Evolutionary conservation across 2,888 invertebrate genomes (phyloP), one percentile per base, ranked within the genome.

Genomic region (Calameuta idolon): DNA sequence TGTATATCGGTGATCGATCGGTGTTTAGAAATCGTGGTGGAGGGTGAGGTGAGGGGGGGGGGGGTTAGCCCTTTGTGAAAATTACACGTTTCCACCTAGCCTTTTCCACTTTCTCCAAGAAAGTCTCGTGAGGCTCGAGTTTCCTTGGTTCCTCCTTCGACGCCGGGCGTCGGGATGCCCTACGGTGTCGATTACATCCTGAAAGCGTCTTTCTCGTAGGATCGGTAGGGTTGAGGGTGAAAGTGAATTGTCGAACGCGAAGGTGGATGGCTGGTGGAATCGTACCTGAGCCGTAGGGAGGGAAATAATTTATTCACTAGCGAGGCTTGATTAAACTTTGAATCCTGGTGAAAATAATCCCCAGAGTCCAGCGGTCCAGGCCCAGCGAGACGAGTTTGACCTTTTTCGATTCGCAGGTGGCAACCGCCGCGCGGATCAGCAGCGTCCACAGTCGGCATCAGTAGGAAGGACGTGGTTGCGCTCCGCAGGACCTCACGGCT

Each of bases 1-100:
- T 89, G 87, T 89, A 89, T 89, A 90, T 90, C 88, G 88, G 88
- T 85, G 85, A 85, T 85, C 84, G 87, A 86, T 55, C 55, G 23
- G 55, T 55, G 23, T 23, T 55, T 23, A 23, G 23, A 55, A 23
- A 55, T 55, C 23, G 55, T 2, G 15, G 9, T 23, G 9, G 23
- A n/a, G 4, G 40, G 1, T 40, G 55, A 23, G 55, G 23, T 55
- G 55, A 12, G 33, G 33, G 23, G 55, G 23, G 9, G 1, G 0
- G 5, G 9, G 9, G 23, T 2, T 2, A 55, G 23, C 3, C 55
- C 5, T 55, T 55, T 55, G 55, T 55, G 55, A 55, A 55, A 55
- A 55, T 55, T 55, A 55, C 23, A 55, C 55, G 55, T 40, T 40
- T 40, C 5, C 40, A 40, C 40, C 15, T 23, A 55, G 9, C 55